These are phyloP conservation scores for Drosophila barbarae DNA, from an alignment of 2,888 invertebrate species.

Conservation along the genomic window DNA sequence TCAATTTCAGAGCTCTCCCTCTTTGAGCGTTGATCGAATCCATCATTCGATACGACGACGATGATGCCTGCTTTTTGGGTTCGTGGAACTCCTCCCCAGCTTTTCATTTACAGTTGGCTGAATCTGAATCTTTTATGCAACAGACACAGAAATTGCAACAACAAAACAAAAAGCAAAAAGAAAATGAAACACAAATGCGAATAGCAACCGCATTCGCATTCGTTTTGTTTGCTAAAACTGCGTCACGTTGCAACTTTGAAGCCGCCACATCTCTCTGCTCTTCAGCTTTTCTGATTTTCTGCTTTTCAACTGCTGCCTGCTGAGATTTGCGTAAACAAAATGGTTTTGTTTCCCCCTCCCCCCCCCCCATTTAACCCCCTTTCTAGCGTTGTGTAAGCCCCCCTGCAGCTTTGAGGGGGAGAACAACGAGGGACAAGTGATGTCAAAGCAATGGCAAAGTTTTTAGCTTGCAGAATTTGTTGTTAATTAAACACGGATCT, in stretches of 20 bases:
- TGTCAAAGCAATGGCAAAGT: conserved; percentile 27
- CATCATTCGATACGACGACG: conserved; percentile 17
- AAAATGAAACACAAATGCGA: conserved; percentile 29
- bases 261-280: conserved; percentile 23
- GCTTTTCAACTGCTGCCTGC: conserved; percentile 41
- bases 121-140: conserved; percentile 59
- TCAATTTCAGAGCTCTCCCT: conserved; percentile 12
- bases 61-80: conserved; percentile 35
- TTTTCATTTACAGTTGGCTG: conserved; percentile 65
- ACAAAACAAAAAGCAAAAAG: conserved; percentile 3
- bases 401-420: not conserved
- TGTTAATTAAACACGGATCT: not conserved
- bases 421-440: conserved; percentile 6
- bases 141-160: conserved; percentile 48
- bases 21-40: conserved; percentile 16
- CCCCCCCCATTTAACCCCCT: not conserved
- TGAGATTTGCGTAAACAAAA: conserved; percentile 72
- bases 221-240: conserved; percentile 70
- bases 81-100: conserved; percentile 24
- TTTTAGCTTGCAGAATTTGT: conserved; percentile 2
- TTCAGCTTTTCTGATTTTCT: conserved; percentile 15
- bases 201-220: conserved; percentile 33
- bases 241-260: conserved; percentile 68
- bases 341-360: conserved; percentile 32
- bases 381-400: conserved; percentile 54